Evolutionary conservation across 2,797 vertebrate genomes (phyloP), one percentile per base, ranked within the genome.

Genomic region (Kryptopterus vitreolus): DNA sequence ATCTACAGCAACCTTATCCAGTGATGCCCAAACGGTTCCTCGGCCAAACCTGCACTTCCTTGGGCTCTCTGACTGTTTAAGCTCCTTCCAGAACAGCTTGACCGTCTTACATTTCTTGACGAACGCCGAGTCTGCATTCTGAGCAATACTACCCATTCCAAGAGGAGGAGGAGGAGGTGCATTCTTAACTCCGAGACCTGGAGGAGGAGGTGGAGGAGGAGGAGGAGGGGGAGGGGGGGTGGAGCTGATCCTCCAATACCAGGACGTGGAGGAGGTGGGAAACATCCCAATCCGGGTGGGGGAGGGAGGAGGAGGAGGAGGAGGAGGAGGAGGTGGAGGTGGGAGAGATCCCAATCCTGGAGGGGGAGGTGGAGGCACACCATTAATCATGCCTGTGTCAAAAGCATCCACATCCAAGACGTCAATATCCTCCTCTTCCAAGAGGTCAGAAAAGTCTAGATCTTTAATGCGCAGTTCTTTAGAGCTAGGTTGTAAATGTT

Each of bases 61-160:
- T 6, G 91, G 88, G 2, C 86, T 77, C 61, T 95, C 94, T 0
- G 91, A 76, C 86, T 95, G 93, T 80, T 96, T 96, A 68, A 99
- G 91, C 91, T 98, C 97, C 83, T 94, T 95, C 97, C 98, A 99
- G 89, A 99, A 99, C 85, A 99, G 90, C 90, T 98, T 98, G 83
- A 98, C 94, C 0, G 96, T 98, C 89, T 97, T 98, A 85, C 94
- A 95, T 89, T 98, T 98, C 86, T 92, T 95, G 81, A 89, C 76
- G 12, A 85, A 81, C 0, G 76, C 83, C 0, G 76, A 52, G 6
- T 85, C 68, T 2, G 63, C 2, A 0, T 65, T 73, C 3, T 66
- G 83, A 3, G 87, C 3, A 72, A 90, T 85, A 1, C 18, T 58
- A 43, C 85, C 83, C 48, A 84, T 84, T 66, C 82, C 82, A 5